These are phyloP conservation scores for Clarias gariepinus DNA, from an alignment of 2,113 vertebrate genomes.

Conservation along the genomic window DNA sequence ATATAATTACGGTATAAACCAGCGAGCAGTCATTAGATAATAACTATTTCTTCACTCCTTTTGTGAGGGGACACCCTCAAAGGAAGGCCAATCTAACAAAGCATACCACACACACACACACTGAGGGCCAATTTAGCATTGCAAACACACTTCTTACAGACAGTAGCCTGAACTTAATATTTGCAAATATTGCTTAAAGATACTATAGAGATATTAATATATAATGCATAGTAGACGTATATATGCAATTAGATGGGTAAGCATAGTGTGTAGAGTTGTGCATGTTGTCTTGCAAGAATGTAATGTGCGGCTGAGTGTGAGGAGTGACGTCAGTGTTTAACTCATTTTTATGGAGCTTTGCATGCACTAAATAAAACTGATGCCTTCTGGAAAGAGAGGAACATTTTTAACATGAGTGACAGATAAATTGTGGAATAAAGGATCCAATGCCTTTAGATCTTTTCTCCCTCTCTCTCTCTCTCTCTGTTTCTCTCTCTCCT, in stretches of 20 bases:
- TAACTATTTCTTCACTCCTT: not conserved
- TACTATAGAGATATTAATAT: not conserved
- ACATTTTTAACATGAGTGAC: not conserved
- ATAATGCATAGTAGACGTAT: not conserved
- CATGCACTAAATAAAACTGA: not conserved
- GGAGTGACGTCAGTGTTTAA: not conserved
- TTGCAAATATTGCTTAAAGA: too few relatives aligned
- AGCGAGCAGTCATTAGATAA: not conserved
- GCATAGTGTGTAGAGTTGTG: not conserved
- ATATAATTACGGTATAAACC: not conserved
- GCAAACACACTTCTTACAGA: not conserved
- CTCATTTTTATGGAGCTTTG: not conserved
- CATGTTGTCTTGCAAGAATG: not conserved
- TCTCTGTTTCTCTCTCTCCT: not conserved
- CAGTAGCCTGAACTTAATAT: not conserved
- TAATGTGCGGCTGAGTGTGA: not conserved
- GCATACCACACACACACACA: not conserved
- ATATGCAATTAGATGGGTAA: not conserved
- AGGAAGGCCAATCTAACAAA: not conserved
- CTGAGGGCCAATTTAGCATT: not conserved
- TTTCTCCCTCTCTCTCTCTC: slow-evolving; percentile 1
- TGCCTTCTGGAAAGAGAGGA: not conserved
- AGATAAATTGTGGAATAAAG: not conserved
- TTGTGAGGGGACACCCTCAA: not conserved
- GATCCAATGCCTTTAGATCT: not conserved